Evolutionary conservation across 2,888 invertebrate species (phyloP).

Genomic region (Drosophila paramelanica): DNA sequence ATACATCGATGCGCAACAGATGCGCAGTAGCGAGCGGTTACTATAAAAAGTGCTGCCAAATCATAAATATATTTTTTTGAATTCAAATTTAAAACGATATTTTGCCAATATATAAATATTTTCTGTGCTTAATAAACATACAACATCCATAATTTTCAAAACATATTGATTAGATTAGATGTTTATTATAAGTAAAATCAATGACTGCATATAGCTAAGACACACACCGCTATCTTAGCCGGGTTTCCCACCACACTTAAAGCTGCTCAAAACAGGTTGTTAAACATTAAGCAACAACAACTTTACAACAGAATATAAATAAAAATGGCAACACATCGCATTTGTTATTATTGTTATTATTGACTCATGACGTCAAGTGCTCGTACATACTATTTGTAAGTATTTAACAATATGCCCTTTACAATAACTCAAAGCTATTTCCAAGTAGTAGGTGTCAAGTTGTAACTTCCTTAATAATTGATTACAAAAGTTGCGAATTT

Average conservation of each 20-base stretch:
- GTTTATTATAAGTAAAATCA: neutral
- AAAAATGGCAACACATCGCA: slow-evolving; percentile 9
- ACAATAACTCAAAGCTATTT: slow-evolving; percentile 9
- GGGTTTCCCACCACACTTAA: slow-evolving; percentile 8
- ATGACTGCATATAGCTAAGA: neutral
- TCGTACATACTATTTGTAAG: slow-evolving; percentile 2
- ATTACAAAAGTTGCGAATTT: neutral
- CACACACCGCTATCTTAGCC: neutral
- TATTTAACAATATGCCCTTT: neutral
- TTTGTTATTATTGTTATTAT: slow-evolving; percentile 13
- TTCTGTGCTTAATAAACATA: neutral
- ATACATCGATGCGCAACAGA: slow-evolving; percentile 12
- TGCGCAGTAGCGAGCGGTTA: neutral
- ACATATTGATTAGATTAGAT: neutral
- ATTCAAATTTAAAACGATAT: neutral
- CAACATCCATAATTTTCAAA: neutral
- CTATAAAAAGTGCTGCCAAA: slow-evolving; percentile 43
- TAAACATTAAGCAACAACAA: neutral
- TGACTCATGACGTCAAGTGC: slow-evolving; percentile 29
- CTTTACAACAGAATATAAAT: slow-evolving; percentile 1
- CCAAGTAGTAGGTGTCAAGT: neutral
- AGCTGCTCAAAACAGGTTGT: slow-evolving; percentile 23
- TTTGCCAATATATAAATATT: neutral
- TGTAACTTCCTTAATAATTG: slow-evolving; percentile 9
- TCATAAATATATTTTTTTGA: neutral